Conservation (phyloP, 53 echinoderm and acorn worm genomes). For the Crossaster papposus region DNA sequence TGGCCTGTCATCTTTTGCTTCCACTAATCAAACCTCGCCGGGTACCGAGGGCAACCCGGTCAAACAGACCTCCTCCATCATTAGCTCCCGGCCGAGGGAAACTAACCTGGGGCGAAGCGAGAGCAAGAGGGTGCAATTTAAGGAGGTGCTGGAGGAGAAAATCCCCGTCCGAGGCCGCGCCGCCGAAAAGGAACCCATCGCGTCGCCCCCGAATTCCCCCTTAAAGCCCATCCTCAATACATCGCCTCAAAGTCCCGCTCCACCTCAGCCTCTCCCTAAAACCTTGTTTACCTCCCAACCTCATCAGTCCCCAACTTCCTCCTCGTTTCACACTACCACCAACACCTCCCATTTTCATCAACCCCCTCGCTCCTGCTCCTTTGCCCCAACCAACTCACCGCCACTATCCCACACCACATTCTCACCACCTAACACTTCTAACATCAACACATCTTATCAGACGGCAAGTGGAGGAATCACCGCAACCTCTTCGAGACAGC, state of each 20-base stretch:
- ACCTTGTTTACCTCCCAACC: slow-evolving; percentile 40
- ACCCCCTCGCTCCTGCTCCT: slow-evolving; percentile 16
- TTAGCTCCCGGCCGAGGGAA: slow-evolving; percentile 66
- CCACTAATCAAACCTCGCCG: slow-evolving; percentile 50
- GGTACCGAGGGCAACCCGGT: slow-evolving; percentile 43
- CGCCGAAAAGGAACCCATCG: slow-evolving; percentile 51
- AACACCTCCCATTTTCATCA: slow-evolving; percentile 18
- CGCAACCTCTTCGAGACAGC: slow-evolving; percentile 4
- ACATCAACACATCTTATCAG: slow-evolving; percentile 50
- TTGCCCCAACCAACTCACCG: background rate
- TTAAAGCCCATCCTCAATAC: slow-evolving; percentile 57
- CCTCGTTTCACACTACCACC: slow-evolving; percentile 27
- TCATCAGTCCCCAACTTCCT: background rate
- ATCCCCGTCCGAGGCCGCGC: slow-evolving; percentile 62
- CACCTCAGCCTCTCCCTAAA: slow-evolving; percentile 31
- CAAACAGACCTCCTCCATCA: slow-evolving; percentile 59
- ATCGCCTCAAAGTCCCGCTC: slow-evolving; percentile 46
- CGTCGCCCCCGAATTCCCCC: slow-evolving; percentile 51
- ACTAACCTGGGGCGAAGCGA: slow-evolving; percentile 74
- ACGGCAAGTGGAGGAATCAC: slow-evolving; percentile 19
- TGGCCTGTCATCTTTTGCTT: slow-evolving; percentile 28
- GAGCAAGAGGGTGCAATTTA: slow-evolving; percentile 84
- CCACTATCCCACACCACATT: slow-evolving; percentile 9
- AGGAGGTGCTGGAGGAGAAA: slow-evolving; percentile 82
- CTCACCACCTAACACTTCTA: slow-evolving; percentile 57